These are phyloP conservation scores for Dicerorhinus sumatrensis DNA, from an alignment of 2,113 vertebrate species.

Conservation along the genomic window DNA sequence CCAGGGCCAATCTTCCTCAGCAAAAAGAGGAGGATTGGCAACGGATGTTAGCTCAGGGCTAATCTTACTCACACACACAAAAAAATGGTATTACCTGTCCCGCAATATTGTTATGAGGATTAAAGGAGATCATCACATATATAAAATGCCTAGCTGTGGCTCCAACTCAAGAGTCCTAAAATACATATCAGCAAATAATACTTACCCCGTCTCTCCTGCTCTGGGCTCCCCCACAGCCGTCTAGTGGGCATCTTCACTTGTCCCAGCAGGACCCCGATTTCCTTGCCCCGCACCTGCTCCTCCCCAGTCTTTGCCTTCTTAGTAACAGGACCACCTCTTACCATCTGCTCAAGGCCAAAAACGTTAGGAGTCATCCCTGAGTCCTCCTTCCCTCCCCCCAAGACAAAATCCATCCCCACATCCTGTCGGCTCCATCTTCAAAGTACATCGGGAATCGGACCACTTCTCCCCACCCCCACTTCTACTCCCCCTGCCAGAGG, in stretches of 20 bases:
- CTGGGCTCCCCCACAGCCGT: too few species aligned
- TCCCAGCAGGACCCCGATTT: neutral
- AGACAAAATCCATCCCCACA: neutral
- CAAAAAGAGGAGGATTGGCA: too few species aligned
- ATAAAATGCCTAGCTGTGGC: neutral
- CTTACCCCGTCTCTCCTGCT: neutral
- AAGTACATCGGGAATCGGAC: too few species aligned
- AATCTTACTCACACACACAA: too few species aligned
- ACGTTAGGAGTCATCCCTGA: neutral
- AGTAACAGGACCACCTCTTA: neutral
- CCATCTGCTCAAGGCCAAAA: neutral
- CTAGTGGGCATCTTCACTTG: neutral
- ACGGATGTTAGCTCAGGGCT: too few species aligned
- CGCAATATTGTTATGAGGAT: neutral
- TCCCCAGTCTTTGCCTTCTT: neutral
- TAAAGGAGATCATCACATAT: neutral
- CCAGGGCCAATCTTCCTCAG: too few species aligned
- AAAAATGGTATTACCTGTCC: neutral
- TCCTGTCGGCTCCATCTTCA: accelerated
- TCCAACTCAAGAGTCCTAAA: neutral
- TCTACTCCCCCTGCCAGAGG: neutral
- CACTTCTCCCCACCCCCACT: neutral
- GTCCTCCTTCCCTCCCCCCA: neutral
- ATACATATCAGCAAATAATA: too few species aligned
- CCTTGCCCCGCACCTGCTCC: neutral